Conservation (phyloP, 1,140 invertebrate genomes). For the Achatina immaculata region DNA sequence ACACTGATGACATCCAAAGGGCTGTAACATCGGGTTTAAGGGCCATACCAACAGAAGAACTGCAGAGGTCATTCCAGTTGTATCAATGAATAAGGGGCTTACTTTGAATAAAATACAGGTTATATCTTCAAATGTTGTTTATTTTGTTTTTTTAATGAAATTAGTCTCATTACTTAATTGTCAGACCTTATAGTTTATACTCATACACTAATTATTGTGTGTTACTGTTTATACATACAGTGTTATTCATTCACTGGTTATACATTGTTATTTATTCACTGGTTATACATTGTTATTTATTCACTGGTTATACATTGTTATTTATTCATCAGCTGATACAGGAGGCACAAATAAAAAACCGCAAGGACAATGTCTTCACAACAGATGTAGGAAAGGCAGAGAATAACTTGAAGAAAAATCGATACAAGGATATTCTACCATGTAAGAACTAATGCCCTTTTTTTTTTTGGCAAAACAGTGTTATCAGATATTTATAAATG, state of each 20-base stretch:
- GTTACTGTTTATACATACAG: too few species aligned
- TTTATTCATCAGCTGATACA: conserved; percentile 50
- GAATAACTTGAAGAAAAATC: conserved; percentile 59
- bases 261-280: not conserved
- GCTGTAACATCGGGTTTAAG: too few species aligned
- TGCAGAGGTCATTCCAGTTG: too few species aligned
- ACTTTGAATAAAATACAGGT: too few species aligned
- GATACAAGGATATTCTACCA: conserved; percentile 65
- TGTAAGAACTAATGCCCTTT: conserved; percentile 44
- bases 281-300: not conserved
- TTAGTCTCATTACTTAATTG: too few species aligned
- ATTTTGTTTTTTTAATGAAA: too few species aligned
- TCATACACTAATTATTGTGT: too few species aligned
- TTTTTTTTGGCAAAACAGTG: not conserved
- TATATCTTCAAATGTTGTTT: too few species aligned
- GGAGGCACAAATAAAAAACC: conserved; percentile 43
- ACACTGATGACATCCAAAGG: too few species aligned
- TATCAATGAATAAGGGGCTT: too few species aligned
- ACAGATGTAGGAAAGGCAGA: conserved; percentile 49
- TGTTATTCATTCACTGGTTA: not conserved
- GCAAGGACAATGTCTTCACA: conserved; percentile 48
- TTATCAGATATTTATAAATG: not conserved
- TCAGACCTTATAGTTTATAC: too few species aligned
- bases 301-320: not conserved
- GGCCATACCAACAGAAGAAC: too few species aligned